phyloP scores from a whole-genome alignment of 2,797 vertebrate species.

The Pantherophis vulpinus region DNA sequence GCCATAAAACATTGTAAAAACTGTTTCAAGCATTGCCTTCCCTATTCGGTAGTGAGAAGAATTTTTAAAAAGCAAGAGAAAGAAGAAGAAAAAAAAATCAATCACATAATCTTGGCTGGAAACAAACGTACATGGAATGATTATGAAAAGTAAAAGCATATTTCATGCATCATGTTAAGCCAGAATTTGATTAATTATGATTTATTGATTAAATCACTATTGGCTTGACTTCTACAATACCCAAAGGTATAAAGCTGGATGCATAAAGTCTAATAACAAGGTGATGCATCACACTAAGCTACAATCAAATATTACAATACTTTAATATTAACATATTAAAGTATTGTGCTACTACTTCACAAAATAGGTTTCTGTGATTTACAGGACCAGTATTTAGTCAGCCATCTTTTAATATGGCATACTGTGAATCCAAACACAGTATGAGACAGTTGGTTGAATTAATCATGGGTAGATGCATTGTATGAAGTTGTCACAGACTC shows the following conservation, averaged over 20 bases:
- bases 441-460: not conserved
- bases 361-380: not conserved
- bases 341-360: not conserved
- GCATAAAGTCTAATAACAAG: not conserved
- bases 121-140: not conserved
- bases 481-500: not conserved
- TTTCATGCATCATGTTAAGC: not conserved
- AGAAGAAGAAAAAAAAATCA: not conserved
- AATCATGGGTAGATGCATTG: not conserved
- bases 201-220: not conserved
- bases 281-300: not conserved
- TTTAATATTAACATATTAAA: not conserved
- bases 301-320: not conserved
- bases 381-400: not conserved
- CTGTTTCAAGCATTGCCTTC: conserved; percentile 1
- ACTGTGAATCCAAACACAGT: not conserved
- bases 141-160: not conserved
- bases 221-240: not conserved
- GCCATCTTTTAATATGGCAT: not conserved
- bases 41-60: not conserved
- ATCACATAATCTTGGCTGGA: not conserved
- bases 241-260: not conserved
- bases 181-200: not conserved
- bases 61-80: not conserved
- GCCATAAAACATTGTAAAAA: conserved; percentile 44